phyloP scores from a whole-genome alignment of 2,113 vertebrate genomes.

The Alectura lathami region DNA sequence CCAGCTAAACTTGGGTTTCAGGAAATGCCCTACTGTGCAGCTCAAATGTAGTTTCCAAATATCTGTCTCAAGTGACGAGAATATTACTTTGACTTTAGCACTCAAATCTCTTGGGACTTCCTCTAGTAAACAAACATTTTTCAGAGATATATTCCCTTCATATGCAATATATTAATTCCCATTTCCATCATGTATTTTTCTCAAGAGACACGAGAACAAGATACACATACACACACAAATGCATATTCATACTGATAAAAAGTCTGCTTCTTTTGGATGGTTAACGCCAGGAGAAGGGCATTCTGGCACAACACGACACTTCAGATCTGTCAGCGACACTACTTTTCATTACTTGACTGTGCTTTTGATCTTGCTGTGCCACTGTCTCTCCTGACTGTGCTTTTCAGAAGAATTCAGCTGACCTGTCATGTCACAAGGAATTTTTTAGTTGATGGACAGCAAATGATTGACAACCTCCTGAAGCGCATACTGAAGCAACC shows the following conservation, averaged over 20 bases:
- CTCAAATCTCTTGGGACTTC: background rate
- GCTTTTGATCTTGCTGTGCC: background rate
- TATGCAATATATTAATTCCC: background rate
- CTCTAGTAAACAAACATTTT: background rate
- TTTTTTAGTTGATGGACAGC: background rate
- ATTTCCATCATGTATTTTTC: background rate
- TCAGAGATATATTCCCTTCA: background rate
- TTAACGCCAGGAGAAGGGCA: background rate
- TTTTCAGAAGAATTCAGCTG: constrained; percentile 11
- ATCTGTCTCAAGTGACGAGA: background rate
- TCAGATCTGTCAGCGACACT: background rate
- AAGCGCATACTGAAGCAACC: background rate
- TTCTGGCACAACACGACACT: background rate
- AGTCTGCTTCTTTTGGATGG: background rate
- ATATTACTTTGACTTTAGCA: background rate
- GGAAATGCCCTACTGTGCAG: background rate
- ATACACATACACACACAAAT: background rate
- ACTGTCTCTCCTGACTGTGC: background rate
- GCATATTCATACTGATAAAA: background rate
- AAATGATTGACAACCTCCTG: background rate
- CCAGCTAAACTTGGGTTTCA: background rate
- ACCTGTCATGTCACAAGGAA: background rate
- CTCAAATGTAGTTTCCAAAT: background rate
- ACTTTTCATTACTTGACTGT: background rate
- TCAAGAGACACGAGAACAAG: background rate